Base-by-base conservation (phyloP, 2,113 vertebrate genomes). In the Acanthochromis polyacanthus region DNA sequence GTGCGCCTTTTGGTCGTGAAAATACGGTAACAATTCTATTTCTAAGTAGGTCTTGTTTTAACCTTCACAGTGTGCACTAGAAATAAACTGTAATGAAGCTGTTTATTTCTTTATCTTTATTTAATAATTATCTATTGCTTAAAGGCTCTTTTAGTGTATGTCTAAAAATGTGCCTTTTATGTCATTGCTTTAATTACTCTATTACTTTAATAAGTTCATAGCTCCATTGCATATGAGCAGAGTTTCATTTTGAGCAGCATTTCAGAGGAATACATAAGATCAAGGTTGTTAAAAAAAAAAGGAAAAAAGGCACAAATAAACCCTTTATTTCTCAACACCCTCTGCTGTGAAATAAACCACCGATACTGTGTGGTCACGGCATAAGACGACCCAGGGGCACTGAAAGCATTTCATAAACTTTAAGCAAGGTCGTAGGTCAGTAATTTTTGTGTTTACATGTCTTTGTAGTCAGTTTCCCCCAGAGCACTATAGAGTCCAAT, bases 391-490 rank as follows among this genome's bases (percentile, higher is more conserved):
- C 87, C 46, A 53, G 23, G 74, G 87, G 70, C 84, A 75, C 70
- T 61, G 45, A 48, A 69, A 91, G 73, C 59, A 3, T 86, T 92
- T 90, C 67, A 82, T 38, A 79, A 84, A 87, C 88, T 90, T 86
- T 61, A 80, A 78, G 57, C 28, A 30, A 68, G 80, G 85, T 91
- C 86, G 14, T 32, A 79, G 88, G 89, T 91, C 77, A 89, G 83
- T 83, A 78, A 84, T 90, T 93, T 90, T 70, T 75, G 55, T 71
- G 83, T 89, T 92, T 92, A 81, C 84, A 91, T 86, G 66, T 92
- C 84, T 92, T 92, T 93, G 88, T 84, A 89, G 88, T 90, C 32
- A 2, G 74, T 65, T 82, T 68, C 84, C 89, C 82, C 66, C 80
- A 72, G 79, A 91, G 86, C 81, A 72, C 48, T 66, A 8, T 20